Evolutionary conservation across 2,113 vertebrate genomes (phyloP).

Genomic region (Campylomormyrus numenius): DNA sequence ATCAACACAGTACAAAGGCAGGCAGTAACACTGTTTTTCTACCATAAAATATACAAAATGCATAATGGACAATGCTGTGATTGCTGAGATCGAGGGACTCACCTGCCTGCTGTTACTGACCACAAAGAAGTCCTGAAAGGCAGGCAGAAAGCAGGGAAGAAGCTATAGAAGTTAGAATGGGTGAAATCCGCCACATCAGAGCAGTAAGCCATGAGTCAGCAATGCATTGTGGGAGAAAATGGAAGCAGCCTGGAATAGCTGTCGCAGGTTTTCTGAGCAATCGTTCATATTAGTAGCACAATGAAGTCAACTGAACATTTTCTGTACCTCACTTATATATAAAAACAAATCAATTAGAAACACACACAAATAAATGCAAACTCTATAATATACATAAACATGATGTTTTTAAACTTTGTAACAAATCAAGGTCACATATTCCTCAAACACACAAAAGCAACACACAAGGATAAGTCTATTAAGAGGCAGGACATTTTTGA

Average conservation of each 20-base stretch:
- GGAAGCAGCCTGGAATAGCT: background rate
- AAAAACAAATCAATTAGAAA: background rate
- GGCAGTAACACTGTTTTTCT: background rate
- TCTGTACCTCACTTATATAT: background rate
- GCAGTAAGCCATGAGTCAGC: conserved; percentile 53
- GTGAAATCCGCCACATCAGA: conserved; percentile 69
- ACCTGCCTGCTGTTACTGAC: conserved; percentile 97
- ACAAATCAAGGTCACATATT: background rate
- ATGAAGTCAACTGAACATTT: background rate
- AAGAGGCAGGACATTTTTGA: background rate
- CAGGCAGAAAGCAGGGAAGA: conserved; percentile 83
- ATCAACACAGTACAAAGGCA: background rate
- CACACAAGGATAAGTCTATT: background rate
- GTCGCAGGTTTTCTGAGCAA: background rate
- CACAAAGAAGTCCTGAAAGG: conserved; percentile 97
- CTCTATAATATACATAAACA: background rate
- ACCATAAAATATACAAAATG: background rate
- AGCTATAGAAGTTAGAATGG: conserved; percentile 71
- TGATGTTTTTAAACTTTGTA: background rate
- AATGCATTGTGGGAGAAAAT: background rate
- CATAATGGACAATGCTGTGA: background rate
- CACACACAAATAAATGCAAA: background rate
- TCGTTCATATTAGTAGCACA: background rate
- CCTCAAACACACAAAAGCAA: background rate
- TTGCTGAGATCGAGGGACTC: conserved; percentile 53